These are phyloP conservation scores for Orycteropus afer DNA, from an alignment of 2,113 vertebrate genomes.

Conservation along the genomic window DNA sequence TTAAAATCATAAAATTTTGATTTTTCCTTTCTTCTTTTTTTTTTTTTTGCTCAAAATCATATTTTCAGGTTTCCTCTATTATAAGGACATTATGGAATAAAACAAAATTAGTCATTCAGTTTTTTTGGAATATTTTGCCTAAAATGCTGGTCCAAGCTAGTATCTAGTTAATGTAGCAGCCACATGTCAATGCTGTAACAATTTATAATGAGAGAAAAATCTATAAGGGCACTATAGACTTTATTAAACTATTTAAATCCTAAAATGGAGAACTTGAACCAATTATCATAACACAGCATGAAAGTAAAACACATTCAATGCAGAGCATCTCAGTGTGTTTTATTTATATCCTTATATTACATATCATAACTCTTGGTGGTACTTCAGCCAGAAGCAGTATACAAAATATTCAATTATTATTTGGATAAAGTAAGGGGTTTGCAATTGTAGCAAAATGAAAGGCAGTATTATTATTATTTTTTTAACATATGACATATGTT, in stretches of 20 bases:
- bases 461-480: constrained; percentile 38
- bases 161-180: constrained; percentile 33
- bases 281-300: constrained; percentile 37
- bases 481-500: constrained; percentile 37
- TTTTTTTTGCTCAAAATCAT: constrained; percentile 27
- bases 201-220: constrained; percentile 59
- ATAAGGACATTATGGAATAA: not conserved
- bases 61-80: constrained; percentile 25
- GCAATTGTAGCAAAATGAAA: constrained; percentile 40
- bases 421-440: not conserved
- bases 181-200: constrained; percentile 6
- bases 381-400: constrained; percentile 38
- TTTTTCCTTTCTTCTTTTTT: no score
- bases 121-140: constrained; percentile 58
- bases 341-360: constrained; percentile 61
- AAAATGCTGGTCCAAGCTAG: constrained; percentile 53
- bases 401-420: constrained; percentile 46
- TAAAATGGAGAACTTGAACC: constrained; percentile 58
- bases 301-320: constrained; percentile 46
- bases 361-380: constrained; percentile 50
- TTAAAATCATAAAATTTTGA: constrained; percentile 51
- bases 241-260: constrained; percentile 58
- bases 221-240: not conserved
- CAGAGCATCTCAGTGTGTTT: not conserved
- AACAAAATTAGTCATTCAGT: constrained; percentile 5